Evolutionary conservation across 2,888 invertebrate species (phyloP).

Genomic region (Lamproptera curius): DNA sequence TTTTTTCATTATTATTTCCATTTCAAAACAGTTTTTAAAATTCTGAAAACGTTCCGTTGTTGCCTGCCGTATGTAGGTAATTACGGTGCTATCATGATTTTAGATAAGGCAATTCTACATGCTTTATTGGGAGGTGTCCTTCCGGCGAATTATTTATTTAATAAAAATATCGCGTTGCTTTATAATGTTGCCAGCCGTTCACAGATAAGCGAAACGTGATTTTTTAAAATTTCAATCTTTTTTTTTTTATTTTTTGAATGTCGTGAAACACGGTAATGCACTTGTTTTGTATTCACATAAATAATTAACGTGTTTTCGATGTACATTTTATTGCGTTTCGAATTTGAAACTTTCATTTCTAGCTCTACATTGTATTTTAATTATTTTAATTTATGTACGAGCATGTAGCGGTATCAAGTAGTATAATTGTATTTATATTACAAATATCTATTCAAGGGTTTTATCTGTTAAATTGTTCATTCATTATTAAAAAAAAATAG

Average conservation of each 20-base stretch:
- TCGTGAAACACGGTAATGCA: slow-evolving; percentile 1
- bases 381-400: too few species aligned
- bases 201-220: slow-evolving; percentile 13
- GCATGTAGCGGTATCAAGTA: too few species aligned
- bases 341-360: too few species aligned
- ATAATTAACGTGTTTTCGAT: too few species aligned
- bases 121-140: slow-evolving; percentile 57
- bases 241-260: slow-evolving; percentile 3
- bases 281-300: background rate
- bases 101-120: slow-evolving; percentile 60
- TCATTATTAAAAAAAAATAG: too few species aligned
- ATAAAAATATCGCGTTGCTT: slow-evolving; percentile 4
- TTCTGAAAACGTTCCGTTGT: slow-evolving; percentile 56
- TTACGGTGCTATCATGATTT: slow-evolving; percentile 69
- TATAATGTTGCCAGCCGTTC: slow-evolving; percentile 6
- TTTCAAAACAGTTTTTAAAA: too few species aligned
- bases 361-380: too few species aligned
- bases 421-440: too few species aligned
- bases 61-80: slow-evolving; percentile 61
- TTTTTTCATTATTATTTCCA: slow-evolving; percentile 46
- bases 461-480: too few species aligned
- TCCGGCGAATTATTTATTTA: slow-evolving; percentile 39
- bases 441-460: too few species aligned
- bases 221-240: too few species aligned
- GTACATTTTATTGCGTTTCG: background rate